A percentile compares a stretch with the other conserved stretches of the same genome.
These are phyloP conservation scores for Drosophila quasianomalipes DNA, from an alignment of 2,888 invertebrate genomes.

Conservation along the genomic window DNA sequence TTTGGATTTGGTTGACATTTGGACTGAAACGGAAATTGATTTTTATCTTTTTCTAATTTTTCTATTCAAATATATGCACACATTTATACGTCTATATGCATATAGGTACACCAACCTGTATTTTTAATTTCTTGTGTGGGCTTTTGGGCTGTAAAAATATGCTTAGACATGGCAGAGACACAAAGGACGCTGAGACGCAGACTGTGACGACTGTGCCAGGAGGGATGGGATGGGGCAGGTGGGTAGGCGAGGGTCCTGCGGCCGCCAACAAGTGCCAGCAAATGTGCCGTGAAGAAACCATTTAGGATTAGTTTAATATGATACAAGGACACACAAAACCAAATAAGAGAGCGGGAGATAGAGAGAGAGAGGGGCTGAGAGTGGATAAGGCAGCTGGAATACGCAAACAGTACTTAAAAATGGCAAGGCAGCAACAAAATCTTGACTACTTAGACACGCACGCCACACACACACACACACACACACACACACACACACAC, in stretches of 20 bases:
- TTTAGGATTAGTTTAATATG: slow-evolving; percentile 85
- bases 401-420: slow-evolving; percentile 83
- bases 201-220: too few species aligned
- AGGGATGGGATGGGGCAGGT: neutral
- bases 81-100: neutral
- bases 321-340: slow-evolving; percentile 58
- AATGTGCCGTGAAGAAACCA: slow-evolving; percentile 84
- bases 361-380: neutral
- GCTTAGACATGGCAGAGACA: slow-evolving; percentile 30
- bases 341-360: neutral
- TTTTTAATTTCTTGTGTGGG: slow-evolving; percentile 46
- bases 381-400: slow-evolving; percentile 81
- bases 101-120: neutral
- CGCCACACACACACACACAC: slow-evolving; percentile 19
- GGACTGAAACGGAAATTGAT: neutral
- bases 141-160: slow-evolving; percentile 35
- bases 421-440: slow-evolving; percentile 69
- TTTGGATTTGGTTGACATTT: slow-evolving; percentile 32
- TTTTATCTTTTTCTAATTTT: neutral
- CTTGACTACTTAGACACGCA: slow-evolving; percentile 67
- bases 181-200: neutral
- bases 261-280: slow-evolving; percentile 66
- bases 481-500: slow-evolving; percentile 22
- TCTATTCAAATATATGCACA: slow-evolving; percentile 8
- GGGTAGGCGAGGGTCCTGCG: slow-evolving; percentile 13